Conservation (phyloP, 1,140 invertebrate species). For the Polypedilum vanderplanki region DNA sequence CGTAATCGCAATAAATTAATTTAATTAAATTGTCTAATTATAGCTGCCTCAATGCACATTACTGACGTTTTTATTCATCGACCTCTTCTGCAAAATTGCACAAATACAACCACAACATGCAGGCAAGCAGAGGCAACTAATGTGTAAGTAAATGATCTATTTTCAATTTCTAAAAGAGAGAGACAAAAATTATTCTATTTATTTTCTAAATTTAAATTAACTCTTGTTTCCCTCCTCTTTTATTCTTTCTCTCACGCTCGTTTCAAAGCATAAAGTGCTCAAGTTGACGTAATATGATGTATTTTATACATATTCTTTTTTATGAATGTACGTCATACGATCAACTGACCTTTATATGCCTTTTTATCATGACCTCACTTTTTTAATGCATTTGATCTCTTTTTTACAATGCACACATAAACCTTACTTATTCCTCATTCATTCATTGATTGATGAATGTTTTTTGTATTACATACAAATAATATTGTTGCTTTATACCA, state of each 20-base stretch:
- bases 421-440: too few relatives aligned
- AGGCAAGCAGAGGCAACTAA: too few relatives aligned
- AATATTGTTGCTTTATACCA: too few relatives aligned
- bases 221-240: too few relatives aligned
- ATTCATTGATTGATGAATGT: too few relatives aligned
- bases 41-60: constrained; percentile 20
- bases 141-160: constrained; percentile 4
- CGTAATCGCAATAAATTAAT: constrained; percentile 22
- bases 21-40: constrained; percentile 27
- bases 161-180: background rate
- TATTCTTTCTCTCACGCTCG: too few relatives aligned
- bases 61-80: constrained; percentile 17
- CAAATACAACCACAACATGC: background rate
- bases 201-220: background rate
- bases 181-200: background rate
- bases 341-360: background rate
- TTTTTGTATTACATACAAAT: too few relatives aligned
- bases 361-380: background rate
- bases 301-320: too few relatives aligned
- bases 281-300: background rate
- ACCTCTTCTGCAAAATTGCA: background rate
- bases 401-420: background rate
- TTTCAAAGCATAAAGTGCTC: too few relatives aligned
- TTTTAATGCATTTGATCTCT: constrained; percentile 7
- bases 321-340: constrained; percentile 1